Base-by-base conservation (phyloP, 1,140 invertebrate species). In the Solenopsis fugax region DNA sequence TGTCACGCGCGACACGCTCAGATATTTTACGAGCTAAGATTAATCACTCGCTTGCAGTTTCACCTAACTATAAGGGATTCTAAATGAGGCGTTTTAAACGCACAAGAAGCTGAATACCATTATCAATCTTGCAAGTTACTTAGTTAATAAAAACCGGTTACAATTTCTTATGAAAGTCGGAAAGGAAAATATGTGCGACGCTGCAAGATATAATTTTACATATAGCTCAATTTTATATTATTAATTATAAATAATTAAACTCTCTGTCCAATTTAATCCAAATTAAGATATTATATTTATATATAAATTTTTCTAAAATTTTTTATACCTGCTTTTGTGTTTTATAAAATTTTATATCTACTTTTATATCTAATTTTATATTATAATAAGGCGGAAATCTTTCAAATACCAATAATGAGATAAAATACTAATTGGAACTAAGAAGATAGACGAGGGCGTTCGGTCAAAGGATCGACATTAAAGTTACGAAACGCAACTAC, bases 21-120 rank as follows among this genome's bases (percentile, higher is more conserved):
- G 24, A 3, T 78, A 78, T 78, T 65, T 65, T 50, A 65, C 45
- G 2, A 64, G 58, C 76, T 50, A 65, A 78, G 76, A 78, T 78
- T 78, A 78, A 78, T 65, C 76, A 41, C 18, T 65, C 41, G 24
- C 29, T 60, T 21, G n/a, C 12, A 48, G 18, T 65, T 37, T 65
- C 18, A 65, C 13, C 18, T 50, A 48, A 64, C 24, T 50, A 50
- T 29, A 5, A 65, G 7, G 12, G 41, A 64, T 64, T 78, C 62
- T 65, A 52, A 78, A 78, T 65, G 37, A 13, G 45, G 18, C 60
- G 13, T 45, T 76, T 73, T 76, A 60, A 76, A 13, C 13, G 37
- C 73, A 60, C 73, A 60, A 76, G 12, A 1, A 60, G 54, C 16
- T 48, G 62, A 78, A 78, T 65, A 78, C 29, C 60, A 21, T 58